phyloP scores from a whole-genome alignment of 2,113 vertebrate species.

The Apaloderma vittatum region DNA sequence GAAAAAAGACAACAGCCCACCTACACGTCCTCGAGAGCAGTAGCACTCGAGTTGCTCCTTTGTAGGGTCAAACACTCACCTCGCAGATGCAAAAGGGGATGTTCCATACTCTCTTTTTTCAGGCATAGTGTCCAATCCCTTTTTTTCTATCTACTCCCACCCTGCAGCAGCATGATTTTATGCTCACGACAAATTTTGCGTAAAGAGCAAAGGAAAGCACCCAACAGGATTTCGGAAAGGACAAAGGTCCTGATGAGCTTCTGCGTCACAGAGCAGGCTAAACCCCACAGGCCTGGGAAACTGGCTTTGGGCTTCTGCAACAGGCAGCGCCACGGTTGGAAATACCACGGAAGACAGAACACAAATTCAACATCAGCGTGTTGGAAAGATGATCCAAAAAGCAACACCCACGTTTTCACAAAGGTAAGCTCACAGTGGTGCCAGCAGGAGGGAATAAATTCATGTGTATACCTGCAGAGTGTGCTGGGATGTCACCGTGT shows the following conservation, averaged over 20 bases:
- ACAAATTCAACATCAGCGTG: not conserved
- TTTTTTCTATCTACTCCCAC: not conserved
- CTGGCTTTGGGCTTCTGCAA: too few species aligned
- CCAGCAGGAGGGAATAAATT: not conserved
- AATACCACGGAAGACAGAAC: not conserved
- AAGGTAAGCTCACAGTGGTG: too few species aligned
- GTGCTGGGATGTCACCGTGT: not conserved
- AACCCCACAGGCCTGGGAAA: not conserved
- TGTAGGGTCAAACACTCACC: not conserved
- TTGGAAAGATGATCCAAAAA: not conserved
- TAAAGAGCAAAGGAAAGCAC: not conserved
- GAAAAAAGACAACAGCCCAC: conserved; percentile 31
- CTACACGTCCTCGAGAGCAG: not conserved
- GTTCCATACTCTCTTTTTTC: not conserved
- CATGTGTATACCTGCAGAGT: not conserved
- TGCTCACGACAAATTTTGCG: not conserved
- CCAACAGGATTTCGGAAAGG: not conserved
- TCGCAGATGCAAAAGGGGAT: not conserved
- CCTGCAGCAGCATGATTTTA: not conserved
- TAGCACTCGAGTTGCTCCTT: not conserved
- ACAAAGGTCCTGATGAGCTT: not conserved
- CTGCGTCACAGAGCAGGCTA: not conserved
- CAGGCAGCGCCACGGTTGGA: not conserved
- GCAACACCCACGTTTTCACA: not conserved
- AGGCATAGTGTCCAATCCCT: rapidly evolving